A percentile compares a stretch with the other conserved stretches of the same genome.
Conservation (phyloP, 1,140 invertebrate genomes). For the Ceratina australensis region DNA sequence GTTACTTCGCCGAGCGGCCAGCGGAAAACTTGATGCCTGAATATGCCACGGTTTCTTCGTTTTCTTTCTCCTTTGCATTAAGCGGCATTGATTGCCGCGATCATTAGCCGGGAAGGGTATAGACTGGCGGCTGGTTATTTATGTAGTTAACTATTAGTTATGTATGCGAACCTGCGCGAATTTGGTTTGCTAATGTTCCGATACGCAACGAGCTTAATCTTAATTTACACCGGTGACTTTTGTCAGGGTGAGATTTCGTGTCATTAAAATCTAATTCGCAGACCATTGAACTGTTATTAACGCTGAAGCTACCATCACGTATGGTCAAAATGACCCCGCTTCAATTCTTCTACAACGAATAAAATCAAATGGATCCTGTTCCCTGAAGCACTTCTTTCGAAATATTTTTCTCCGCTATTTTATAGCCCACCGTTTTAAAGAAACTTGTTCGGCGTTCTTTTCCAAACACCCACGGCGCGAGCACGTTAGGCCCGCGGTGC, state of each 20-base stretch:
- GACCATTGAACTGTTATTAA: too few relatives aligned
- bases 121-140: neutral
- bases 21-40: neutral
- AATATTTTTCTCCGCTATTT: too few relatives aligned
- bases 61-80: neutral
- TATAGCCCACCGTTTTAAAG: too few relatives aligned
- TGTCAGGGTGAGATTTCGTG: neutral
- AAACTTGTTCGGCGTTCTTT: too few relatives aligned
- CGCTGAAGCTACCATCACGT: too few relatives aligned
- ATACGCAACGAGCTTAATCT: neutral
- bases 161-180: neutral
- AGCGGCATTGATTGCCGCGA: neutral
- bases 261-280: neutral
- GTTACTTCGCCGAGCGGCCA: neutral
- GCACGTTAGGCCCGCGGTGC: neutral
- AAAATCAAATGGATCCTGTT: too few relatives aligned
- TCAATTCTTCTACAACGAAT: too few relatives aligned
- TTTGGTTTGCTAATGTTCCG: slow-evolving; percentile 16
- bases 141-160: slow-evolving; percentile 4
- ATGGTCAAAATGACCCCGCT: too few relatives aligned
- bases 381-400: too few relatives aligned
- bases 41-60: neutral
- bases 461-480: neutral
- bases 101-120: slow-evolving; percentile 1
- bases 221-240: neutral